phyloP scores from a whole-genome alignment of 2,888 invertebrate genomes.

The Andrena bicolor region DNA sequence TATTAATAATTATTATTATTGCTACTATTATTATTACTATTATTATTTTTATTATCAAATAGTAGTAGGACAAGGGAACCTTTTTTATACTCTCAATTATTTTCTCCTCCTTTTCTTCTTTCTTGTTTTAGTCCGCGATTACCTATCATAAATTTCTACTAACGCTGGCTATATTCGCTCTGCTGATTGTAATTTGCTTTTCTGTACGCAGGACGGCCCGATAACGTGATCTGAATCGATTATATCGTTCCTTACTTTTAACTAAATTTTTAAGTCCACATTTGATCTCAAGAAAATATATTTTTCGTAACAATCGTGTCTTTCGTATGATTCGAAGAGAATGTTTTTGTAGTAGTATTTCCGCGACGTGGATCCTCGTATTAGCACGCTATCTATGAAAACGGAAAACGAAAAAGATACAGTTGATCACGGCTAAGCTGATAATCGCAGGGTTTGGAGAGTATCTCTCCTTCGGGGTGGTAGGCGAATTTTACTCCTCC shows the following conservation, averaged over 20 bases:
- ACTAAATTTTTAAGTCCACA: constrained; percentile 45
- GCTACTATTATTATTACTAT: constrained; percentile 36
- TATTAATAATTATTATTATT: constrained; percentile 38
- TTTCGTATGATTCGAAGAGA: constrained; percentile 47
- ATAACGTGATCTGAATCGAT: constrained; percentile 51
- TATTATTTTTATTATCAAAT: constrained; percentile 47
- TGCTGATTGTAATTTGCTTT: constrained; percentile 52
- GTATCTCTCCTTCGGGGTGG: no score
- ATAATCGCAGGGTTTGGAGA: no score
- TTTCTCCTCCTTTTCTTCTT: constrained; percentile 61
- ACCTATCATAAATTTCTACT: constrained; percentile 40
- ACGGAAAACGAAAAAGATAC: neutral
- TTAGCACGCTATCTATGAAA: constrained; percentile 19
- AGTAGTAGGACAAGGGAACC: constrained; percentile 71
- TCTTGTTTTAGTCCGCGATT: constrained; percentile 54
- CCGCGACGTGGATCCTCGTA: neutral
- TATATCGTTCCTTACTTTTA: constrained; percentile 54
- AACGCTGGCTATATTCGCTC: constrained; percentile 45
- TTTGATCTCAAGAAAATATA: constrained; percentile 71
- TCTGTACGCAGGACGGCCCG: constrained; percentile 65
- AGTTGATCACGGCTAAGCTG: no score
- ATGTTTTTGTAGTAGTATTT: constrained; percentile 47
- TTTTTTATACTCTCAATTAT: constrained; percentile 70
- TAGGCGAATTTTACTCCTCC: no score
- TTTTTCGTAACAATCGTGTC: constrained; percentile 58